These are phyloP conservation scores for Diaperis boleti DNA, from an alignment of 2,888 invertebrate genomes.

Conservation along the genomic window DNA sequence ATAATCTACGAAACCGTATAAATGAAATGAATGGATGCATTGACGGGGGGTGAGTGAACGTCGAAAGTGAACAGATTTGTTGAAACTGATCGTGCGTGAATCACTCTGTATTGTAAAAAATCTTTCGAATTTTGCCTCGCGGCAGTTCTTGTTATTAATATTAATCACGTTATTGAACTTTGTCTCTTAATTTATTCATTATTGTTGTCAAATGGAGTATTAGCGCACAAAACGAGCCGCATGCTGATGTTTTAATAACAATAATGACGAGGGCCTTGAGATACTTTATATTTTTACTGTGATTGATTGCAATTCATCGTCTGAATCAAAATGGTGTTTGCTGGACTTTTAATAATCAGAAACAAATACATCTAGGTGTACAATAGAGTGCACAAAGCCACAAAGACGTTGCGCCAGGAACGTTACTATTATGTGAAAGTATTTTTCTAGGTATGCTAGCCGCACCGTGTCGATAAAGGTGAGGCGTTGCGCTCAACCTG, in stretches of 20 bases:
- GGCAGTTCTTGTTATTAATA: conserved; percentile 16
- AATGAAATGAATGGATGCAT: conserved; percentile 1
- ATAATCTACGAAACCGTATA: conserved; percentile 4
- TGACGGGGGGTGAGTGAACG: too few relatives aligned
- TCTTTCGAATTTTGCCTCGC: neutral
- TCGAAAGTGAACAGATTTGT: too few relatives aligned
- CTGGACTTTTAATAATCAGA: too few relatives aligned
- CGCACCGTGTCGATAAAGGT: conserved; percentile 14
- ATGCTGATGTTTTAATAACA: conserved; percentile 17
- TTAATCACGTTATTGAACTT: conserved; percentile 26
- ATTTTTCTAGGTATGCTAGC: conserved; percentile 19
- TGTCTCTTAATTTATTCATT: conserved; percentile 22
- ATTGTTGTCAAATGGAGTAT: conserved; percentile 30
- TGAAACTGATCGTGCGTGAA: neutral
- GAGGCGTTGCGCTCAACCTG: neutral
- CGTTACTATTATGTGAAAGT: conserved; percentile 32
- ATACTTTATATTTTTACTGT: too few relatives aligned
- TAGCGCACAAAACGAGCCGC: conserved; percentile 16
- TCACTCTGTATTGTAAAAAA: conserved; percentile 3
- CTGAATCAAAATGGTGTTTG: too few relatives aligned
- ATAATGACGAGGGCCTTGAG: too few relatives aligned
- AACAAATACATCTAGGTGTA: conserved; percentile 9
- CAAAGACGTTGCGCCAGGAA: neutral
- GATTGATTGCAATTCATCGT: too few relatives aligned
- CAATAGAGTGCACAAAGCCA: conserved; percentile 26